These are phyloP conservation scores for Nymphalis c-album DNA, from an alignment of 2,888 invertebrate species.

Conservation along the genomic window DNA sequence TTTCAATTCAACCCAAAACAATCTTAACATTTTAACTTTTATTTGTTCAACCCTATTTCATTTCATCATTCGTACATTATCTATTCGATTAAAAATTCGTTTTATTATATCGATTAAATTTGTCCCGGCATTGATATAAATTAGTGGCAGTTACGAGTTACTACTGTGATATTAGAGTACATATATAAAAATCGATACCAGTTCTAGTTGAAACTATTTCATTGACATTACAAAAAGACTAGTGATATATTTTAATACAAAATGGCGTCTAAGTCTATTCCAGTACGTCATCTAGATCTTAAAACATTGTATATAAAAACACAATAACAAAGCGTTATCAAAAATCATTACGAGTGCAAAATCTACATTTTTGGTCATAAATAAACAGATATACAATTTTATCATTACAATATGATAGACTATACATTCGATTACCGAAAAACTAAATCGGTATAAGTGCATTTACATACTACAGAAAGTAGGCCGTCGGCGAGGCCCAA, in stretches of 20 bases:
- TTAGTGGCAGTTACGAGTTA: constrained; percentile 22
- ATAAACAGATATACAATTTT: constrained; percentile 75
- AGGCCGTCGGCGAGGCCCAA: constrained; percentile 26
- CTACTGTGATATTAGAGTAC: constrained; percentile 1
- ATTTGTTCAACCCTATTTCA: constrained; percentile 7
- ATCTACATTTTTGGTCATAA: constrained; percentile 77
- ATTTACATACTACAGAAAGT: constrained; percentile 14
- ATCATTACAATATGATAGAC: constrained; percentile 54
- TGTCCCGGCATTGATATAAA: constrained; percentile 2
- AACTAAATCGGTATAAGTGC: constrained; percentile 12
- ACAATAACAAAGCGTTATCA: constrained; percentile 48
- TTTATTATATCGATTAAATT: constrained; percentile 2
- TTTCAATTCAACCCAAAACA: too few species aligned
- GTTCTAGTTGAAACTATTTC: constrained; percentile 7
- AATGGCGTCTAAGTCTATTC: constrained; percentile 21
- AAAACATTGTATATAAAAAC: constrained; percentile 45
- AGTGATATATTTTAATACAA: constrained; percentile 25
- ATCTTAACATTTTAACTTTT: not conserved
- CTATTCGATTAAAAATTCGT: constrained; percentile 12
- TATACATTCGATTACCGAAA: constrained; percentile 27
- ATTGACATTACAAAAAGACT: constrained; percentile 20
- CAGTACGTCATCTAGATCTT: constrained; percentile 28
- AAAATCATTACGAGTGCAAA: constrained; percentile 70
- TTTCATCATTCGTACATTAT: constrained; percentile 2
- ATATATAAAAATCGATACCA: constrained; percentile 5